These are phyloP conservation scores for Hydropotes inermis DNA, from an alignment of 2,113 vertebrate species.

Conservation along the genomic window DNA sequence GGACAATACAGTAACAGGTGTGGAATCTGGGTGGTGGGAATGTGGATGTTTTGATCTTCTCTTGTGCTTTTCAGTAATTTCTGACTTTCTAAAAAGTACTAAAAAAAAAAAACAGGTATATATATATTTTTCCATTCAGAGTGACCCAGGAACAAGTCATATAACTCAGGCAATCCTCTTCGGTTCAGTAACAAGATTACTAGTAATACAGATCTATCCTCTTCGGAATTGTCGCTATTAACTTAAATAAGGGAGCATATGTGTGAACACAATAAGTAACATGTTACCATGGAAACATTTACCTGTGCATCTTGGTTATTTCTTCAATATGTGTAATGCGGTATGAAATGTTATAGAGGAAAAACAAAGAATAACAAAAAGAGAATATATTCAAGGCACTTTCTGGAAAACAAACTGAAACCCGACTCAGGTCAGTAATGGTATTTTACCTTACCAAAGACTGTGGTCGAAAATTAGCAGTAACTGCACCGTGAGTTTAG, in stretches of 20 bases:
- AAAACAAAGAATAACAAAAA: not conserved
- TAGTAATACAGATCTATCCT: not conserved
- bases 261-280: not conserved
- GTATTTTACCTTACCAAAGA: not conserved
- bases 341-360: not conserved
- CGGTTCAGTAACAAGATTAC: not conserved
- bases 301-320: not conserved
- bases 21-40: not conserved
- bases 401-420: not conserved
- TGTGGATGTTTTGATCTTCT: not conserved
- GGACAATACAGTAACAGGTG: not conserved
- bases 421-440: not conserved
- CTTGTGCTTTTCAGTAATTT: conserved; percentile 36
- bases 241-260: not conserved
- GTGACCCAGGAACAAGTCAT: not conserved
- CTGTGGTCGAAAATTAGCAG: not conserved
- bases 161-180: not conserved
- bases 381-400: not conserved
- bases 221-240: not conserved
- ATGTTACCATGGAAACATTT: not conserved
- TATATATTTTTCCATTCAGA: not conserved
- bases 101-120: not conserved
- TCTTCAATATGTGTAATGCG: not conserved
- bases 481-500: not conserved
- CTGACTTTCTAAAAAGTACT: conserved; percentile 15